A percentile compares a stretch with the other conserved stretches of the same genome.
These are phyloP conservation scores for Hydrochoerus hydrochaeris DNA, from an alignment of 2,113 vertebrate genomes.

Conservation along the genomic window DNA sequence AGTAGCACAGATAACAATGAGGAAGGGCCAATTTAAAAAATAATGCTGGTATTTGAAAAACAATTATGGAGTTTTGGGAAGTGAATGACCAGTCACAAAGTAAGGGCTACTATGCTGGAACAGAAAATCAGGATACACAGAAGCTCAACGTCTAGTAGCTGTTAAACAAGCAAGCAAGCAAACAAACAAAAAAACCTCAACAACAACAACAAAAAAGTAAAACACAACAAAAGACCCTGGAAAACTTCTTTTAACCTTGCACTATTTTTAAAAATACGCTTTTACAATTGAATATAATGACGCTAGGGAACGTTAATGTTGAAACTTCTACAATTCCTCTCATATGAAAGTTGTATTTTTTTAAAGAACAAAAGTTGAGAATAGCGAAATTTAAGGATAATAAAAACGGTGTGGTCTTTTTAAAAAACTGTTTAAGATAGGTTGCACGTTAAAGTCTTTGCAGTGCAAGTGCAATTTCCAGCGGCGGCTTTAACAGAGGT, in stretches of 20 bases:
- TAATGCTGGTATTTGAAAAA: background rate
- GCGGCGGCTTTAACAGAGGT: background rate
- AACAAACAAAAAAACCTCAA: too few species aligned
- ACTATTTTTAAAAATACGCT: background rate
- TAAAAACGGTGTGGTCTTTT: background rate
- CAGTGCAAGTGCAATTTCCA: background rate
- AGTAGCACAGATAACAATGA: background rate
- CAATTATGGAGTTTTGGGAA: background rate
- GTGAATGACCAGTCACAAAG: background rate
- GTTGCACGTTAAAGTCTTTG: background rate
- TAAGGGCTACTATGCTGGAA: background rate
- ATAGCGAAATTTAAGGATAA: background rate
- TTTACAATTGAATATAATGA: background rate
- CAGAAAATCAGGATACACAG: background rate
- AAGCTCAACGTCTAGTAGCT: background rate
- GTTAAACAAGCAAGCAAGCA: background rate
- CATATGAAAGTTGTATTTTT: background rate
- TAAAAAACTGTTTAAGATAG: background rate
- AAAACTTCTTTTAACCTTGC: background rate
- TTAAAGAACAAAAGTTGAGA: background rate
- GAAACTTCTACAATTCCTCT: background rate
- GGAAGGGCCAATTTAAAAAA: background rate
- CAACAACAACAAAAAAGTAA: background rate
- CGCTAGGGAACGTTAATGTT: background rate
- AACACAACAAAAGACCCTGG: background rate